phyloP scores from a whole-genome alignment of 2,113 vertebrate species.

The Phoxinus phoxinus region DNA sequence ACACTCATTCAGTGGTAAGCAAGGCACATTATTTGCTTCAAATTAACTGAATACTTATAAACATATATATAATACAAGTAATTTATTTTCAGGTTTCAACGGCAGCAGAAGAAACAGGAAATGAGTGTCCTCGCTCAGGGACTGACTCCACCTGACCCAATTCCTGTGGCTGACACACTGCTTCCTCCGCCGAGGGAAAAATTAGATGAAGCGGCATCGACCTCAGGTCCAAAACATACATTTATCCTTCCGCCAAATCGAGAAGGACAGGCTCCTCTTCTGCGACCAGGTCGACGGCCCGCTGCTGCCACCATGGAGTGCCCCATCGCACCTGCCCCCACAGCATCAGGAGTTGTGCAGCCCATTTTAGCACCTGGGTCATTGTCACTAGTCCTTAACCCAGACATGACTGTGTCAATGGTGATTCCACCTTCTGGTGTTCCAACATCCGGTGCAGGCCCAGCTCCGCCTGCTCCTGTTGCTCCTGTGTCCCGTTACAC shows the following conservation, averaged over 20 bases:
- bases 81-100: no score
- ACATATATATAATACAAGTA: no score
- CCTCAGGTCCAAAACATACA: no score
- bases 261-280: slow-evolving; percentile 10
- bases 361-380: slow-evolving; percentile 1
- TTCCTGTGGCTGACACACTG: no score
- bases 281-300: slow-evolving; percentile 13
- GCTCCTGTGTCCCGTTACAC: slow-evolving; percentile 8
- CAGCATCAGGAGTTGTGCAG: slow-evolving; percentile 1
- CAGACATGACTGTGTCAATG: background rate
- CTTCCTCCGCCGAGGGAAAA: no score
- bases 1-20: no score
- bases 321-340: background rate
- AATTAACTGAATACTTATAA: no score
- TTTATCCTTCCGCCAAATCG: slow-evolving; percentile 12
- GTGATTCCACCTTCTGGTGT: background rate
- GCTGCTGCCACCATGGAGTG: background rate
- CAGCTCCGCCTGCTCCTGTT: background rate
- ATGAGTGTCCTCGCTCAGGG: no score
- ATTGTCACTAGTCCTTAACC: background rate
- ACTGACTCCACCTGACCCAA: no score
- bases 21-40: no score
- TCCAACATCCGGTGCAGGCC: background rate
- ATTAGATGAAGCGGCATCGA: no score
- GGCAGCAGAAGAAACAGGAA: no score